Percentiles rank a stretch among this genome's conserved stretches.
These are phyloP conservation scores for Tychaedon coryphoeus DNA, from an alignment of 2,113 vertebrate species.

Conservation along the genomic window DNA sequence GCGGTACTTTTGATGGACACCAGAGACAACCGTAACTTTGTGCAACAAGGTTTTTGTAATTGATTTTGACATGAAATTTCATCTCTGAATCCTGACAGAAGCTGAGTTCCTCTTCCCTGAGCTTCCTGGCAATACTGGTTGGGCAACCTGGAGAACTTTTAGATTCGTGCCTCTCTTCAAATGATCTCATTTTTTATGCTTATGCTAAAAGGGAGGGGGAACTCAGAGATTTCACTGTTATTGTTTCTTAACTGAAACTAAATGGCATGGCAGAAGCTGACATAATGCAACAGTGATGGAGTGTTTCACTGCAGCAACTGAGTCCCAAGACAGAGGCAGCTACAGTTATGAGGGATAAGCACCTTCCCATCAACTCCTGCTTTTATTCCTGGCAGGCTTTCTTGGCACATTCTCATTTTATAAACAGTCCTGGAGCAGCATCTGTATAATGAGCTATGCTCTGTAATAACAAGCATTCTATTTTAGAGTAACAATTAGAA, in stretches of 20 bases:
- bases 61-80: background rate
- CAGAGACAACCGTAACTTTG: background rate
- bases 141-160: background rate
- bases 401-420: background rate
- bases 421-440: background rate
- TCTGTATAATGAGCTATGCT: conserved; percentile 3
- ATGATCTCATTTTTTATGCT: background rate
- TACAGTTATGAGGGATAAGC: background rate
- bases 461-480: background rate
- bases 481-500: conserved; percentile 28
- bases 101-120: background rate
- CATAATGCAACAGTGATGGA: background rate
- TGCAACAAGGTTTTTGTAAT: background rate
- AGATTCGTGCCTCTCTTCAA: background rate
- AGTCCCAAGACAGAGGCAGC: background rate
- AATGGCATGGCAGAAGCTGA: background rate
- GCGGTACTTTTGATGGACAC: background rate
- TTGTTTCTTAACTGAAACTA: background rate
- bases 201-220: background rate
- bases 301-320: background rate
- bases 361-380: background rate
- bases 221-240: background rate
- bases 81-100: background rate
- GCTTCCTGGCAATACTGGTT: accelerated
- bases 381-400: conserved; percentile 1